phyloP scores from a whole-genome alignment of 2,888 invertebrate genomes.

The Apodemia duryi region DNA sequence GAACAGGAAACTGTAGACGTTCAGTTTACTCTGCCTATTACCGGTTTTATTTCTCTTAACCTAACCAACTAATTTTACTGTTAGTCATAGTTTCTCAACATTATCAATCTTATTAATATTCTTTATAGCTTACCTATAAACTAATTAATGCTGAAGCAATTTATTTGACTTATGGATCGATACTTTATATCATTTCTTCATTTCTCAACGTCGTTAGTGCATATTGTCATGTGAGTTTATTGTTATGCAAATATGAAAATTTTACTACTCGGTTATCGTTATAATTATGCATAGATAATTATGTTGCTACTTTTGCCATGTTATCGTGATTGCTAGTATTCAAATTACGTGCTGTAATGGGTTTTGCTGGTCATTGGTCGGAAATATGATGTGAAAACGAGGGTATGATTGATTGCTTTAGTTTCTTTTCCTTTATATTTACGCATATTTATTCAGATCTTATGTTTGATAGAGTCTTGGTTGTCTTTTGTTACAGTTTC shows the following conservation, averaged over 20 bases:
- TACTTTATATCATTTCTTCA: neutral
- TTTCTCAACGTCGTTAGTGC: neutral
- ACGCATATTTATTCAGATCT: constrained; percentile 27
- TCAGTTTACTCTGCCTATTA: too few relatives aligned
- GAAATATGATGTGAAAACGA: neutral
- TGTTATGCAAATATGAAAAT: constrained; percentile 1
- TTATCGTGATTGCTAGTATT: constrained; percentile 10
- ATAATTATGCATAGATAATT: constrained; percentile 9
- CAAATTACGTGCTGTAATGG: neutral
- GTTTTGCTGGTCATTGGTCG: constrained; percentile 10
- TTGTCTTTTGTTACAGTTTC: neutral
- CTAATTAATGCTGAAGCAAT: neutral
- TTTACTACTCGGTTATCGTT: neutral
- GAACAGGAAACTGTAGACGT: too few relatives aligned
- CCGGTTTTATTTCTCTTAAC: too few relatives aligned
- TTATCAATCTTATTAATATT: neutral
- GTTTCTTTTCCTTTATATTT: constrained; percentile 24
- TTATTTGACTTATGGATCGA: neutral
- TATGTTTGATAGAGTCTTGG: constrained; percentile 4
- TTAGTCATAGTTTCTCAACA: neutral
- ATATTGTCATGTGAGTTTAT: neutral
- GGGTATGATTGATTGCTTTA: constrained; percentile 28
- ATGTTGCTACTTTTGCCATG: constrained; percentile 5
- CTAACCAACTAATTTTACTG: too few relatives aligned
- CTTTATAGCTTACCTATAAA: neutral